These are phyloP conservation scores for Plodia interpunctella DNA, from an alignment of 1,140 invertebrate genomes.

Conservation along the genomic window DNA sequence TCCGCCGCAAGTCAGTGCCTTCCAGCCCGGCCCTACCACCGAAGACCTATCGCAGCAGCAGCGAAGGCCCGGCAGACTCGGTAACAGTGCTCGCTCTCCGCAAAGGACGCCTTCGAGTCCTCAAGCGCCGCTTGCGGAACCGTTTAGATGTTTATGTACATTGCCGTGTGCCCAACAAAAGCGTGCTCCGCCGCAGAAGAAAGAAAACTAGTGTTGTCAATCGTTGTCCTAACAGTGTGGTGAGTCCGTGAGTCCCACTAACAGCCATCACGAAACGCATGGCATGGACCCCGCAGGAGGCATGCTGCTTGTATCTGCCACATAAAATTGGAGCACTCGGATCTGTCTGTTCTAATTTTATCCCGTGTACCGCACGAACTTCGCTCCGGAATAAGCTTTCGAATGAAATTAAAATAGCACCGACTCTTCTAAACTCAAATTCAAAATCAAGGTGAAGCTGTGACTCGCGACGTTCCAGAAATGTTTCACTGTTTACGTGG, in stretches of 20 bases:
- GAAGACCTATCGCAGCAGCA: conserved; percentile 74
- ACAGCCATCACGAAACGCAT: conserved; percentile 33
- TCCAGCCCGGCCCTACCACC: conserved; percentile 78
- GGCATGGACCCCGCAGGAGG: conserved; percentile 31
- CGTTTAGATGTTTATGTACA: conserved; percentile 67
- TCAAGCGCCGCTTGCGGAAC: conserved; percentile 57
- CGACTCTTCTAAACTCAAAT: conserved; percentile 55
- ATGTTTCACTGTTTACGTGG: conserved; percentile 49
- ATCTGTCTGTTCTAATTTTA: conserved; percentile 35
- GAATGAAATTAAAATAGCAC: conserved; percentile 69
- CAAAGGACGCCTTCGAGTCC: conserved; percentile 47
- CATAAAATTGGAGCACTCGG: conserved; percentile 12
- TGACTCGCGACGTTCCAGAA: conserved; percentile 58
- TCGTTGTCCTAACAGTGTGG: conserved; percentile 63
- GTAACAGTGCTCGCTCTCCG: conserved; percentile 57
- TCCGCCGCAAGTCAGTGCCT: conserved; percentile 81
- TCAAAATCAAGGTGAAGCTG: conserved; percentile 75
- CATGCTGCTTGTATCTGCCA: conserved; percentile 30
- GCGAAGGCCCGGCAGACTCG: conserved; percentile 69
- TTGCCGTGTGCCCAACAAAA: conserved; percentile 46
- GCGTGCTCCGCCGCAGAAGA: conserved; percentile 40
- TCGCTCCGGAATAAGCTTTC: conserved; percentile 62
- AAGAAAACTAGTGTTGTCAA: conserved; percentile 38
- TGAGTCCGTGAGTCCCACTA: conserved; percentile 72
- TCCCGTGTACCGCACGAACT: conserved; percentile 58